These are phyloP conservation scores for Ormyrus nitidulus DNA, from an alignment of 2,888 invertebrate species.

Conservation along the genomic window DNA sequence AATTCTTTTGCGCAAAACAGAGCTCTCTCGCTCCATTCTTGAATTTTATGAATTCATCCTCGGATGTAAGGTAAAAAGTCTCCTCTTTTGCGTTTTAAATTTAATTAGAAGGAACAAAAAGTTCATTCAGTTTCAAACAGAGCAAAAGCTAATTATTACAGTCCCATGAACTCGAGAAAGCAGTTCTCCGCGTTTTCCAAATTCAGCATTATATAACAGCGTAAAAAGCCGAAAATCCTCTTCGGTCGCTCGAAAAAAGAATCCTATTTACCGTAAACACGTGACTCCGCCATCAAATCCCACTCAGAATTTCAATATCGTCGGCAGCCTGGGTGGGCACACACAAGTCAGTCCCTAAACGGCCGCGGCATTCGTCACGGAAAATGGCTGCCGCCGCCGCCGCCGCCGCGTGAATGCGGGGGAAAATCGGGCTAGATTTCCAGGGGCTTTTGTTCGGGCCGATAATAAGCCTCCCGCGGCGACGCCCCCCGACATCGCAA, in stretches of 20 bases:
- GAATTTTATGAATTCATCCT: too few relatives aligned
- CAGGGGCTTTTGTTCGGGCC: not conserved
- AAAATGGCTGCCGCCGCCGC: constrained; percentile 20
- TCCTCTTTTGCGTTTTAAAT: too few relatives aligned
- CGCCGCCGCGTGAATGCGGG: constrained; percentile 2
- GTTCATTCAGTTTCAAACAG: too few relatives aligned
- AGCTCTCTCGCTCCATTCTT: too few relatives aligned
- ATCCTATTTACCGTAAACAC: constrained; percentile 13
- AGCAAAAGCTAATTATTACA: too few relatives aligned
- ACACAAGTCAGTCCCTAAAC: constrained; percentile 14
- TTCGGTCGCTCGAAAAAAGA: not conserved
- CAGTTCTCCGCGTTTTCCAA: too few relatives aligned
- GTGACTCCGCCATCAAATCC: not conserved
- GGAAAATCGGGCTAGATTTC: constrained; percentile 30
- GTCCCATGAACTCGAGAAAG: too few relatives aligned
- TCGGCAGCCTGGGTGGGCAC: not conserved
- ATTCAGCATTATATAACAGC: not conserved
- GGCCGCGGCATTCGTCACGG: constrained; percentile 11
- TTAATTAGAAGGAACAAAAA: too few relatives aligned
- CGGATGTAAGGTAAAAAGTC: too few relatives aligned
- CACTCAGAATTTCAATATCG: not conserved
- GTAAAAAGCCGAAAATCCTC: not conserved
- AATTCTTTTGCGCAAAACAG: too few relatives aligned
- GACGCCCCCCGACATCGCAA: constrained; percentile 6
- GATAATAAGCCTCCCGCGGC: constrained; percentile 15